phyloP scores from a whole-genome alignment of 2,113 vertebrate species.

The Mesoclemmys tuberculata region DNA sequence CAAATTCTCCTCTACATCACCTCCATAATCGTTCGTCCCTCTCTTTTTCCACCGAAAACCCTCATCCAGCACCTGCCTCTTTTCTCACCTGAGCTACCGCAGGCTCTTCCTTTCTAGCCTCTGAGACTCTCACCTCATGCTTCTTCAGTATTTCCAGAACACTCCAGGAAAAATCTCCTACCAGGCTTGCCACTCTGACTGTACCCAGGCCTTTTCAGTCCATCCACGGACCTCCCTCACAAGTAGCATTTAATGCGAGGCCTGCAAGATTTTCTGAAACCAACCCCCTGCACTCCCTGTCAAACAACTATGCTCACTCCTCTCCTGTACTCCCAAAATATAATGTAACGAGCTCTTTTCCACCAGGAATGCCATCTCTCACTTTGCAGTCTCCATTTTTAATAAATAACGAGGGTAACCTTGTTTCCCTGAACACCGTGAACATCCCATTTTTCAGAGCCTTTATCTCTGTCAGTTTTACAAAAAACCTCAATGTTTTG shows the following conservation, averaged over 20 bases:
- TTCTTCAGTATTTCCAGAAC: neutral
- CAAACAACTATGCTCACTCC: neutral
- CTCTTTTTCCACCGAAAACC: neutral
- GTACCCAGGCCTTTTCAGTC: neutral
- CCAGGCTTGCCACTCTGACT: neutral
- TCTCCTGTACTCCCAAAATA: neutral
- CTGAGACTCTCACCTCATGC: neutral
- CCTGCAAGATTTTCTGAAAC: neutral
- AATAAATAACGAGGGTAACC: neutral
- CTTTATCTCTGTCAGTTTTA: rapidly evolving
- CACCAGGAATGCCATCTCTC: neutral
- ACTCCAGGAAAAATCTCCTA: rapidly evolving
- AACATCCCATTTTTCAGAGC: neutral
- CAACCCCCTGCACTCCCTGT: neutral
- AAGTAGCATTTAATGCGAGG: neutral
- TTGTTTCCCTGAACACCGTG: neutral
- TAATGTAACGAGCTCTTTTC: neutral
- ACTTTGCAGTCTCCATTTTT: neutral
- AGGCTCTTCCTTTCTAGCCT: neutral
- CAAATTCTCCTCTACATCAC: neutral
- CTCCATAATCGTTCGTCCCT: neutral
- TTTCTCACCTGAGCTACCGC: neutral
- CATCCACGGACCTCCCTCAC: neutral
- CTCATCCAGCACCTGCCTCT: neutral
- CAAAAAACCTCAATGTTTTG: neutral